Conservation (phyloP, 2,113 vertebrate species). For the Hirundichthys speculiger region DNA sequence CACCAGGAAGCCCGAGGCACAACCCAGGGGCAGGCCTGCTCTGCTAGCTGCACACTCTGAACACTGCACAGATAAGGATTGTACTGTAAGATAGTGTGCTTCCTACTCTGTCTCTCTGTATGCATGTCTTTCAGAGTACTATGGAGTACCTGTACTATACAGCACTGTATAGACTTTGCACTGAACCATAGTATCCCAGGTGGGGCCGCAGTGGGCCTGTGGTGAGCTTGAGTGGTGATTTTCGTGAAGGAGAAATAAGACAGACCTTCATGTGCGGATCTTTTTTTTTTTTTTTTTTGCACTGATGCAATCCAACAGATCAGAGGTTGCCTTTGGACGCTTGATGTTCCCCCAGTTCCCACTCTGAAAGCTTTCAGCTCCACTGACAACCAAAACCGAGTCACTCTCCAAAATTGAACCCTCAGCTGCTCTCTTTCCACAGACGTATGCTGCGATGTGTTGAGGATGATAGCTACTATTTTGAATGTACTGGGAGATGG, state of each 20-base stretch:
- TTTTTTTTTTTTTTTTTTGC: slow-evolving; percentile 72
- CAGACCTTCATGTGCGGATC: slow-evolving; percentile 57
- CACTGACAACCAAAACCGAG: slow-evolving; percentile 68
- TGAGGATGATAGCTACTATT: slow-evolving; percentile 56
- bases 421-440: slow-evolving; percentile 61
- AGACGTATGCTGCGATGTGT: slow-evolving; percentile 24
- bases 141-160: slow-evolving; percentile 78
- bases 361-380: slow-evolving; percentile 55
- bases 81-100: slow-evolving; percentile 78
- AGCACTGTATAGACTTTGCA: slow-evolving; percentile 82
- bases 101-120: slow-evolving; percentile 79
- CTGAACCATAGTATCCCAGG: slow-evolving; percentile 75
- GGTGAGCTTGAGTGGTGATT: slow-evolving; percentile 2
- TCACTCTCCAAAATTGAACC: slow-evolving; percentile 62
- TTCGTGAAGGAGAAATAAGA: slow-evolving; percentile 34
- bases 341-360: slow-evolving; percentile 46
- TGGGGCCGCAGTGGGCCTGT: slow-evolving; percentile 42
- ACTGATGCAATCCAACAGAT: slow-evolving; percentile 76
- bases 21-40: slow-evolving; percentile 48
- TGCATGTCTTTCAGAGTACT: slow-evolving; percentile 79
- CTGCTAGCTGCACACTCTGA: slow-evolving; percentile 60
- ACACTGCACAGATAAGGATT: slow-evolving; percentile 77
- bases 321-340: slow-evolving; percentile 70
- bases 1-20: slow-evolving; percentile 50
- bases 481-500: slow-evolving; percentile 66